Base-by-base conservation (phyloP, 2,797 vertebrate genomes). In the Acomys russatus region DNA sequence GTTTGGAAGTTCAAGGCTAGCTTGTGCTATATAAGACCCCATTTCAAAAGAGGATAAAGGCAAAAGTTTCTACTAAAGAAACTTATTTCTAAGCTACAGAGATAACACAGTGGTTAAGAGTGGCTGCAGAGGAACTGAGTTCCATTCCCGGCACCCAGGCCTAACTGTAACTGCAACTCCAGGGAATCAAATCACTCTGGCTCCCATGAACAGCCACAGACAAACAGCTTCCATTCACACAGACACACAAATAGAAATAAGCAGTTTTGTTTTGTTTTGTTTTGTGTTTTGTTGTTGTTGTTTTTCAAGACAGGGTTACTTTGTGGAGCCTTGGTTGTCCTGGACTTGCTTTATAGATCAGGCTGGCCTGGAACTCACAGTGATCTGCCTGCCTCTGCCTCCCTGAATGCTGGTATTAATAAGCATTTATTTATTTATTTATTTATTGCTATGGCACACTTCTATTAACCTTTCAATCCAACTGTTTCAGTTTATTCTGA, bases 401-500 rank as follows among this genome's bases (percentile, higher is more conserved):
- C 44, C 44, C 44, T 44, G 44, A 44, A 44, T 44, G 44, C 44
- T 44, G 44, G 44, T 44, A 44, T 44, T 44, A 87, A 38, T 38
- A 30, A 71, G 20, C 11, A n/a, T 54, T 92, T n/a, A n/a, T n/a
- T 93, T 64, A 44, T 44, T 44, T 44, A n/a, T 44, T 93, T 95
- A 92, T 77, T 28, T 66, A 9, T 93, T 88, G 71, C n/a, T 77
- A 22, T 20, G n/a, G 30, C 49, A 71, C 61, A 51, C 22, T 77
- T 96, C 90, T 77, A 94, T 30, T 93, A 82, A 88, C 35, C 33
- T 93, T 94, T 92, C 71, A 38, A 84, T 70, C 30, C 28, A 88
- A 82, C 14, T 30, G 68, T 15, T 74, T 94, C 74, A 44, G 28
- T 71, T 68, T 68, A 30, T 22, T 68, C 71, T 94, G 35, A 94